Evolutionary conservation across 1,140 invertebrate species (phyloP).

Genomic region (Ceratina japonica): DNA sequence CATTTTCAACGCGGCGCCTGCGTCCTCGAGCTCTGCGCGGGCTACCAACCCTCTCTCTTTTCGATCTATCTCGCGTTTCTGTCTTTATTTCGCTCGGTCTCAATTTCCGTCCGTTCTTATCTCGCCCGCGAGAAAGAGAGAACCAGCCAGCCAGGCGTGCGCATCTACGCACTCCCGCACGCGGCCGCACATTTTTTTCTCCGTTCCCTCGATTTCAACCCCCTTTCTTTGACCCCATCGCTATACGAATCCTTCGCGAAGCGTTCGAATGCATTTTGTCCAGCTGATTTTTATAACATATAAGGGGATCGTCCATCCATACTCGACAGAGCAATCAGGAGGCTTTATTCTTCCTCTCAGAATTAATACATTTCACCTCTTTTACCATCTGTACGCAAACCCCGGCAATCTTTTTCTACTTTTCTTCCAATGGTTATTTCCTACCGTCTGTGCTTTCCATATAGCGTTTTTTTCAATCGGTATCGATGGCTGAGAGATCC

Average conservation of each 20-base stretch:
- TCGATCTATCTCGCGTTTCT: conserved; percentile 14
- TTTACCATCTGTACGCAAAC: conserved; percentile 23
- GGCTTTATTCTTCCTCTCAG: background rate
- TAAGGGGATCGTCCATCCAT: too few relatives aligned
- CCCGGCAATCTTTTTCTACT: background rate
- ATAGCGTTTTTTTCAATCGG: conserved; percentile 1
- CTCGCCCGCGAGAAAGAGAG: background rate
- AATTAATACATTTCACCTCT: background rate
- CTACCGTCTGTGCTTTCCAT: background rate
- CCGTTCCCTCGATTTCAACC: conserved; percentile 18
- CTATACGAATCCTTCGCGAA: background rate
- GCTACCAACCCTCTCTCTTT: conserved; percentile 48
- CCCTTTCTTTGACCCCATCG: background rate
- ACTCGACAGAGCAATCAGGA: background rate
- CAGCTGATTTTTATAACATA: conserved; percentile 4
- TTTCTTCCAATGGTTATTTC: conserved; percentile 4
- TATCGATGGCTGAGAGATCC: conserved; percentile 21
- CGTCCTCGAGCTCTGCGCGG: conserved; percentile 41
- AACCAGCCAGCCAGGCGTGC: background rate
- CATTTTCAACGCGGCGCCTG: conserved; percentile 56
- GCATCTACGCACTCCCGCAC: conserved; percentile 22
- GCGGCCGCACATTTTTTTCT: conserved; percentile 21
- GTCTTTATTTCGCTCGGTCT: background rate
- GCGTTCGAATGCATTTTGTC: conserved; percentile 26
- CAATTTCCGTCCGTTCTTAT: conserved; percentile 11